Evolutionary conservation across 2,888 invertebrate species (phyloP).

Genomic region (Megastigmus dorsalis): DNA sequence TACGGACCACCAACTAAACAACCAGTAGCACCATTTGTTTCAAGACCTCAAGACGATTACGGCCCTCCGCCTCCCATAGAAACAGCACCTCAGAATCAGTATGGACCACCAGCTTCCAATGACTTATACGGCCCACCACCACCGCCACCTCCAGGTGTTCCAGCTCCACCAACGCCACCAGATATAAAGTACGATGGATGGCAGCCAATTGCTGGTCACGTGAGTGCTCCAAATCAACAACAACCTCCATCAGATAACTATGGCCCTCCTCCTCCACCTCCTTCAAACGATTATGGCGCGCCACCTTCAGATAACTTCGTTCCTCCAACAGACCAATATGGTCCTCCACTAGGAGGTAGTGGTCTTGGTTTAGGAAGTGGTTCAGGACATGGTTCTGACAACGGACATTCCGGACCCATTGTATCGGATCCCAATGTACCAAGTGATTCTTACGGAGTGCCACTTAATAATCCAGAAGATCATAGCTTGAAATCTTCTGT

Average conservation of each 20-base stretch:
- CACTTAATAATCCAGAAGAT: conserved; percentile 70
- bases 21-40: conserved; percentile 53
- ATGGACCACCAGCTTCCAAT: conserved; percentile 71
- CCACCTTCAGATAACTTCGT: conserved; percentile 37
- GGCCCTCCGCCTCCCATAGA: conserved; percentile 58
- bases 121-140: conserved; percentile 79
- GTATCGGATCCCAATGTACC: conserved; percentile 63
- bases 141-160: conserved; percentile 82
- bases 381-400: background rate
- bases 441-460: conserved; percentile 77
- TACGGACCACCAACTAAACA: conserved; percentile 69
- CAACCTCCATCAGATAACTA: conserved; percentile 24
- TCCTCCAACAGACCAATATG: conserved; percentile 32
- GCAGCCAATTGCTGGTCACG: conserved; percentile 87
- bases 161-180: conserved; percentile 85
- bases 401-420: background rate
- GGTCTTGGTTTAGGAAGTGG: background rate
- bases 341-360: conserved; percentile 17
- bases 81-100: conserved; percentile 58
- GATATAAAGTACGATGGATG: conserved; percentile 89
- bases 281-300: conserved; percentile 17
- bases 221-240: conserved; percentile 66
- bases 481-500: conserved; percentile 68
- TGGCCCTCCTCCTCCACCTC: conserved; percentile 38
- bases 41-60: conserved; percentile 64